A percentile compares a stretch with the other conserved stretches of the same genome.
phyloP scores from a whole-genome alignment of 35 echinoderm and acorn worm genomes.

The Strongylocentrotus purpuratus region DNA sequence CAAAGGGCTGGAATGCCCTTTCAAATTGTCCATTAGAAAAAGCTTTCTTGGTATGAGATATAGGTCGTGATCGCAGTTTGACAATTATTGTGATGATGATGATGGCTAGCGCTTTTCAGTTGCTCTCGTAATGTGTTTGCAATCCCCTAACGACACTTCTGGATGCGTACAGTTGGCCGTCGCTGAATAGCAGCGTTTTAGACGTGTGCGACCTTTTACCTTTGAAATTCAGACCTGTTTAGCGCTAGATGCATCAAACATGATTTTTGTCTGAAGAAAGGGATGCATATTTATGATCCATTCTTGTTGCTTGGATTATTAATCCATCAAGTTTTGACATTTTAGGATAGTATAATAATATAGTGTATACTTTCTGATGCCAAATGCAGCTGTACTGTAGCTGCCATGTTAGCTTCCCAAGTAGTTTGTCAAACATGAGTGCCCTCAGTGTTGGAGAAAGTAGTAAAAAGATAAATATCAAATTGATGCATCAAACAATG shows the following conservation, averaged over 20 bases:
- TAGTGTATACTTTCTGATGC: too few species aligned
- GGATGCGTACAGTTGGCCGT: neutral
- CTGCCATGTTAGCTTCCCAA: neutral
- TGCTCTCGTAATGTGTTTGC: neutral
- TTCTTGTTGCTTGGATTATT: neutral
- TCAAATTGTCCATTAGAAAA: too few species aligned
- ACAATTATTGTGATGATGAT: neutral
- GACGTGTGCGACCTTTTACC: neutral
- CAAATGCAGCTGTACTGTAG: neutral
- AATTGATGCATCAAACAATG: neutral
- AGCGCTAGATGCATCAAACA: neutral
- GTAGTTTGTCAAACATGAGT: neutral
- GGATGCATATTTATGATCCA: neutral
- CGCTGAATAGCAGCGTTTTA: neutral
- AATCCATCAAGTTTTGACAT: neutral
- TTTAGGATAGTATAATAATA: neutral
- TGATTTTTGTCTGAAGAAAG: neutral
- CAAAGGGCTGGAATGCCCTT: too few species aligned
- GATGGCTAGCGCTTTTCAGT: neutral
- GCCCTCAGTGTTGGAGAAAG: neutral
- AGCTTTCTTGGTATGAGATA: too few species aligned
- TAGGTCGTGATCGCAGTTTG: too few species aligned
- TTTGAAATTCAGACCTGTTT: neutral
- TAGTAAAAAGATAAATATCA: neutral
- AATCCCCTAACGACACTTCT: neutral